A percentile compares a stretch with the other conserved stretches of the same genome.
phyloP scores from a whole-genome alignment of 2,113 vertebrate genomes.

The Buteo buteo region DNA sequence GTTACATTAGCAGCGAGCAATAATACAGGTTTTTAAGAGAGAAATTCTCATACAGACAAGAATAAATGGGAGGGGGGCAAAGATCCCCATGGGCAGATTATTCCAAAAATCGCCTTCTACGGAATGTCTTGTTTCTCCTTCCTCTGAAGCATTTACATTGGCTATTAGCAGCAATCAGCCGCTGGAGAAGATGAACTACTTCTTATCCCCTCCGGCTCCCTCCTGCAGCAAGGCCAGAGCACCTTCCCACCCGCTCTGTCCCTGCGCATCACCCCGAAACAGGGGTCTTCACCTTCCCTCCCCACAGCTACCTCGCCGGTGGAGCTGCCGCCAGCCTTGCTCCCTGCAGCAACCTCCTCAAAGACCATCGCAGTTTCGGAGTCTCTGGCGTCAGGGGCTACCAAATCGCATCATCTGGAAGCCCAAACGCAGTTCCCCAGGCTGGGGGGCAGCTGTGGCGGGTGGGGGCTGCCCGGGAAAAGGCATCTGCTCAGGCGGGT shows the following conservation, averaged over 20 bases:
- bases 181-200: not conserved
- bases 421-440: not conserved
- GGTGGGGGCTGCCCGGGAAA: not conserved
- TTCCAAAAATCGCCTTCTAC: not conserved
- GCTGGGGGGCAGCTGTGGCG: not conserved
- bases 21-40: not conserved
- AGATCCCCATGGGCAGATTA: not conserved
- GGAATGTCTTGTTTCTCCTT: not conserved
- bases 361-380: accelerated
- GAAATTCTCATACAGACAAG: not conserved
- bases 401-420: not conserved
- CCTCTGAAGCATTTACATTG: not conserved
- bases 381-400: not conserved
- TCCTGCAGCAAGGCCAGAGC: not conserved
- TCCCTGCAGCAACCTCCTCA: not conserved
- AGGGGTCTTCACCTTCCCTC: not conserved
- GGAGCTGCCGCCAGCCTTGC: not conserved
- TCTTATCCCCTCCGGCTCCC: not conserved
- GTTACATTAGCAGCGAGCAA: not conserved
- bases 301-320: accelerated
- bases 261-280: accelerated
- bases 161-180: not conserved
- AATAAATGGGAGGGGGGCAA: not conserved
- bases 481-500: not conserved
- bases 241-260: not conserved